Base-by-base conservation (phyloP, 1,140 invertebrate genomes). In the Meloidogyne exigua region DNA sequence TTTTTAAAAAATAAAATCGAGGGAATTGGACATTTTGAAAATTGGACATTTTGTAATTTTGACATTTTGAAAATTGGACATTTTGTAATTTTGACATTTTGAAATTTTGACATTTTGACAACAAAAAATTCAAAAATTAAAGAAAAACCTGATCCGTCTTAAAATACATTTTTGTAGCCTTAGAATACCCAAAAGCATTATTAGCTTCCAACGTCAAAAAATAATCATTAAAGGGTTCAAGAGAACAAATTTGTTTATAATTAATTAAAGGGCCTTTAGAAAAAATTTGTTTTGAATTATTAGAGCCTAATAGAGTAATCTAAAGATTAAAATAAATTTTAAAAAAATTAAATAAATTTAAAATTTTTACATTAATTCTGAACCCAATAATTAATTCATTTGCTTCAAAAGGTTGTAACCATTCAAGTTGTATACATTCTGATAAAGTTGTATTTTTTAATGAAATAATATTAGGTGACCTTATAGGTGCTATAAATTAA, bases 101-200 rank as follows among this genome's bases (percentile, higher is more conserved):
- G n/a, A n/a, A n/a, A n/a, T n/a, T n/a, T n/a, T n/a, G n/a, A n/a
- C n/a, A n/a, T n/a, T n/a, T n/a, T n/a, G n/a, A n/a, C n/a, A n/a
- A n/a, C n/a, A n/a, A 57, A 7, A 57, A 57, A 44, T 44, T 57
- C 76, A 32, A 63, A 18, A 23, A 62, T 25, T 57, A 36, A 23
- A 25, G 18, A 84, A 81, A 72, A 42, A 72, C 75, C 57, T 84
- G 64, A 25, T 85, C 85, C 9, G 85, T 85, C 4, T 74, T 64
- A 62, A 85, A 85, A 9, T 64, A 49, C 11, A 72, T 66, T 39
- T 77, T 82, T 9, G 74, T 79, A 21, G 71, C 69, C 4, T 85
- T 85, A 69, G 84, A 84, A 72, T 83, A 86, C n/a, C 85, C 85
- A 75, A 86, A 87, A 36, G 77, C 76, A 67, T 86, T 86, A 23